These are phyloP conservation scores for Drosophila percnosoma DNA, from an alignment of 2,888 invertebrate genomes.

Conservation along the genomic window DNA sequence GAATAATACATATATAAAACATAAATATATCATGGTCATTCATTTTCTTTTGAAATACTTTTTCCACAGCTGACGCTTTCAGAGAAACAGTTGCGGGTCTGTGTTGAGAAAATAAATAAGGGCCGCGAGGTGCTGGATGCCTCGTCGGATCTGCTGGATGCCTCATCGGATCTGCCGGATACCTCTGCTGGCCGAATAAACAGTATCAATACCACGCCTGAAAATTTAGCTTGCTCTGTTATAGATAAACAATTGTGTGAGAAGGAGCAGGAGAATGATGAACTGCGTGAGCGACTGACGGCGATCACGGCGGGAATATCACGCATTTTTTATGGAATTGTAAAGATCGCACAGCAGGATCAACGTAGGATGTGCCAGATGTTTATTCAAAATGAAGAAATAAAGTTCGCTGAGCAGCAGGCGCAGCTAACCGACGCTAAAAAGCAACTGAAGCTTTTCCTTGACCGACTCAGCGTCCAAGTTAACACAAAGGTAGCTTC, in stretches of 20 bases:
- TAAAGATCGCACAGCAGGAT: conserved; percentile 2
- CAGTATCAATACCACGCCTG: conserved; percentile 75
- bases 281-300: conserved; percentile 61
- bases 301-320: conserved; percentile 2
- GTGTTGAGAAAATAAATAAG: conserved; percentile 65
- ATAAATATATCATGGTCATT: background rate
- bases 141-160: conserved; percentile 74
- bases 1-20: background rate
- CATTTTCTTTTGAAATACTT: background rate
- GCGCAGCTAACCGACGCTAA: background rate
- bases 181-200: conserved; percentile 52
- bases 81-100: conserved; percentile 62
- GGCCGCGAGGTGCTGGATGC: conserved; percentile 73
- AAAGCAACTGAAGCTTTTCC: conserved; percentile 7
- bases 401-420: conserved; percentile 1
- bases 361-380: background rate
- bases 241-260: conserved; percentile 84
- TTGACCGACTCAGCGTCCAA: background rate
- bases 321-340: background rate
- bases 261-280: conserved; percentile 81
- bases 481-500: background rate
- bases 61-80: conserved; percentile 62
- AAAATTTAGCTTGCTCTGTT: conserved; percentile 82
- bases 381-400: background rate
- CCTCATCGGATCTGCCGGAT: conserved; percentile 70